Percentiles rank a stretch among this genome's conserved stretches.
Evolutionary conservation across 2,113 vertebrate species (phyloP).

Genomic region (Recurvirostra avosetta): DNA sequence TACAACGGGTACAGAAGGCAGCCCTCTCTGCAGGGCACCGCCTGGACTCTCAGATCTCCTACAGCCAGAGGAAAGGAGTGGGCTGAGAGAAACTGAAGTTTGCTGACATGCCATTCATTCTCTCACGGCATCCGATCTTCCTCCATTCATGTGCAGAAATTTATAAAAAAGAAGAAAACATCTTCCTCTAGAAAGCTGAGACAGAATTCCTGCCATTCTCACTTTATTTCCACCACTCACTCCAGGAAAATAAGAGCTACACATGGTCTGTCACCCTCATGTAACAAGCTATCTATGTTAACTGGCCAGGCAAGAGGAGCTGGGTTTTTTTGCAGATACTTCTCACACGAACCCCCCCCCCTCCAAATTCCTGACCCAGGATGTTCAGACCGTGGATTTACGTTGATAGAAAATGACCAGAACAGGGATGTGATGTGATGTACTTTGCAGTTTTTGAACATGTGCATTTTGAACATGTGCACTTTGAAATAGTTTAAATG

Average conservation of each 20-base stretch:
- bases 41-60: background rate
- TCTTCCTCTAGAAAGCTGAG: background rate
- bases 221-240: background rate
- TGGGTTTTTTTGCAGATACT: background rate
- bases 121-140: background rate
- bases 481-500: slow-evolving; percentile 40
- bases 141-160: background rate
- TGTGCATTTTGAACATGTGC: background rate
- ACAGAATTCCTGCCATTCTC: background rate
- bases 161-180: background rate
- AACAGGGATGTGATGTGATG: background rate
- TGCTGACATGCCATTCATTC: background rate
- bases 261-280: background rate
- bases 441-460: background rate
- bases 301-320: background rate
- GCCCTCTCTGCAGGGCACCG: background rate
- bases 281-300: background rate
- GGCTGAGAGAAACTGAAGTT: background rate
- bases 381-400: background rate
- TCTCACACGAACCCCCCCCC: background rate
- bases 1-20: background rate
- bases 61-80: background rate
- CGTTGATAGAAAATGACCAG: background rate
- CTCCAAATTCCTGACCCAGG: background rate
- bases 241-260: background rate